These are phyloP conservation scores for Malacoraja senta DNA, from an alignment of 2,797 vertebrate species.

Conservation along the genomic window DNA sequence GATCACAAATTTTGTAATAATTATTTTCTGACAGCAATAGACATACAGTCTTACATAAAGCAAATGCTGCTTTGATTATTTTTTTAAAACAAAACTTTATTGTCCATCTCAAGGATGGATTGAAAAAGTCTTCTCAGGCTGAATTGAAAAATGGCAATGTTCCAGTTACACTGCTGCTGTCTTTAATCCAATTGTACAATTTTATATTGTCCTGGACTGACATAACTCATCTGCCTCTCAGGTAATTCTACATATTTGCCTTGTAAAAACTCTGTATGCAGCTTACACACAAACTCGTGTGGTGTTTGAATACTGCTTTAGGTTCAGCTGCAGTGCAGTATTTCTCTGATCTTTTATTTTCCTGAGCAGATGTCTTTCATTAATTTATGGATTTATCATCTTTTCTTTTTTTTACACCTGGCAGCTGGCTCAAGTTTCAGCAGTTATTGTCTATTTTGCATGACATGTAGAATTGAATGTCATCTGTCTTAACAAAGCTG, in stretches of 20 bases:
- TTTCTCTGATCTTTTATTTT: slow-evolving; percentile 83
- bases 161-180: slow-evolving; percentile 13
- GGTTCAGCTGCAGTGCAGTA: slow-evolving; percentile 67
- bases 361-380: slow-evolving; percentile 89
- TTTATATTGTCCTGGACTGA: slow-evolving; percentile 27
- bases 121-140: neutral
- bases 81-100: neutral
- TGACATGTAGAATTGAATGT: slow-evolving; percentile 77
- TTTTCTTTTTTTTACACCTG: slow-evolving; percentile 81
- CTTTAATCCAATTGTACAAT: neutral
- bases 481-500: slow-evolving; percentile 77
- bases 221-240: slow-evolving; percentile 45
- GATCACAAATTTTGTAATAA: neutral
- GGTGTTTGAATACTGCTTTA: slow-evolving; percentile 65
- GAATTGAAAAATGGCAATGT: neutral
- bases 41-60: neutral
- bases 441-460: slow-evolving; percentile 81
- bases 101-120: neutral
- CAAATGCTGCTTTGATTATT: neutral
- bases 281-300: slow-evolving; percentile 51
- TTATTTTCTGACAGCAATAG: neutral
- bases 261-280: slow-evolving; percentile 51
- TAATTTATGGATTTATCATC: slow-evolving; percentile 90
- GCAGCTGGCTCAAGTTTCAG: slow-evolving; percentile 90
- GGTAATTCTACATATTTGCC: slow-evolving; percentile 52